Base-by-base conservation (phyloP, 2,888 invertebrate species). In the Malthinus seriepunctatus region DNA sequence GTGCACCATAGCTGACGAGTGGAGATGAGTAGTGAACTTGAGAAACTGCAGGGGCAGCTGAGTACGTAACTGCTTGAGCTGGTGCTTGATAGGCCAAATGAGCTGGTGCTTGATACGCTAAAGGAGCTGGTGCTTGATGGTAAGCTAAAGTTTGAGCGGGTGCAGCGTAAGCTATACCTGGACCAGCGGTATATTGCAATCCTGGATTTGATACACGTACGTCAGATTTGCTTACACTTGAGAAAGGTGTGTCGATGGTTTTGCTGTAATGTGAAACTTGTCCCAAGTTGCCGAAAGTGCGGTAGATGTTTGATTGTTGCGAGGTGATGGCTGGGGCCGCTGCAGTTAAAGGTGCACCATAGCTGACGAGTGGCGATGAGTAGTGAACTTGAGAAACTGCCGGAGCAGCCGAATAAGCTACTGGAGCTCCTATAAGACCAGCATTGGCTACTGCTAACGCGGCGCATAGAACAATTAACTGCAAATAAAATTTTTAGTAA, bases 171-270 rank as follows among this genome's bases (percentile, higher is more conserved):
- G 56, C 63, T 32, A 60, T 60, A 37, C 60, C 48, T 51, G 63
- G 49, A 8, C 56, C 64, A 46, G 66, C 60, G 48, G 67, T 66
- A 37, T 71, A 65, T 14, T 79, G 77, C 31, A 82, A 74, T 32
- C 66, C 66, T 9, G 86, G 86, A 77, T 87, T 88, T 78, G 85
- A 86, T 14, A 88, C 85, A n/a, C 88, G 84, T 32, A 88, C 84
- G 71, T 88, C 88, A 15, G 86, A 80, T 72, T 88, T 88, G 71
- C 86, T 85, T 42, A 87, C 87, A 72, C 86, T 88, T 48, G 88
- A 88, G 81, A 84, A 89, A 7, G 89, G 88, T 2, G 89, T 89
- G 75, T 87, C 86, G 67, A 89, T 83, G 61, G 86, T 84, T 75
- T 88, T 89, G 11, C 85, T 82, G 77, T 86, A 86, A 46, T 88